Conservation (phyloP, 1,140 invertebrate genomes). For the Adelges cooleyi region DNA sequence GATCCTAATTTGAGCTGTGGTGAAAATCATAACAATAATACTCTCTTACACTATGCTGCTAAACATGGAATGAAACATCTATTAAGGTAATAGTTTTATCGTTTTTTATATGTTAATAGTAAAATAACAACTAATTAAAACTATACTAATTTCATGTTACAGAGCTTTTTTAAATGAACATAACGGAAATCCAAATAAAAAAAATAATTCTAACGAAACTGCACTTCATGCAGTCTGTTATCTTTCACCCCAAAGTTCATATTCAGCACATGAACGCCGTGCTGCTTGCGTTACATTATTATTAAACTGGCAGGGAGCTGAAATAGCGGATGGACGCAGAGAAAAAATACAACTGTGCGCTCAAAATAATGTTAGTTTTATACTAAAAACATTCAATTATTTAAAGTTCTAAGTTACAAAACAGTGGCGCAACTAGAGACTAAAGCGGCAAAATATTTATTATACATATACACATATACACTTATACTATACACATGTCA, state of each 20-base stretch:
- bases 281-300: slow-evolving; percentile 50
- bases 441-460: not conserved
- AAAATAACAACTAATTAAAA: no score
- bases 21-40: slow-evolving; percentile 55
- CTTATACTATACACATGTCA: no score
- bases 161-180: slow-evolving; percentile 54
- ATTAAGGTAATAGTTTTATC: slow-evolving; percentile 39
- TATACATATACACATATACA: no score
- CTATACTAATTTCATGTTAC: no score
- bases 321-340: slow-evolving; percentile 40
- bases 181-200: slow-evolving; percentile 57
- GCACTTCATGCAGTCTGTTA: slow-evolving; percentile 52
- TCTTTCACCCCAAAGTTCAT: slow-evolving; percentile 42
- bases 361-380: slow-evolving; percentile 46
- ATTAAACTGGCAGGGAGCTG: slow-evolving; percentile 49
- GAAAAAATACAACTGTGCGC: slow-evolving; percentile 49
- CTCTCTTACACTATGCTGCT: slow-evolving; percentile 54
- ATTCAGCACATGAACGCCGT: slow-evolving; percentile 46
- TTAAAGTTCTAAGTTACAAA: not conserved
- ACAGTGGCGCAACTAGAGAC: not conserved
- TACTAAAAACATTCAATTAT: not conserved
- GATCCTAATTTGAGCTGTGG: slow-evolving; percentile 59
- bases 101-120: not conserved
- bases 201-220: slow-evolving; percentile 52
- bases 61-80: slow-evolving; percentile 57